Evolutionary conservation across 2,113 vertebrate genomes (phyloP), one percentile per base, ranked within the genome.

Genomic region (Leptocoma aspasia): DNA sequence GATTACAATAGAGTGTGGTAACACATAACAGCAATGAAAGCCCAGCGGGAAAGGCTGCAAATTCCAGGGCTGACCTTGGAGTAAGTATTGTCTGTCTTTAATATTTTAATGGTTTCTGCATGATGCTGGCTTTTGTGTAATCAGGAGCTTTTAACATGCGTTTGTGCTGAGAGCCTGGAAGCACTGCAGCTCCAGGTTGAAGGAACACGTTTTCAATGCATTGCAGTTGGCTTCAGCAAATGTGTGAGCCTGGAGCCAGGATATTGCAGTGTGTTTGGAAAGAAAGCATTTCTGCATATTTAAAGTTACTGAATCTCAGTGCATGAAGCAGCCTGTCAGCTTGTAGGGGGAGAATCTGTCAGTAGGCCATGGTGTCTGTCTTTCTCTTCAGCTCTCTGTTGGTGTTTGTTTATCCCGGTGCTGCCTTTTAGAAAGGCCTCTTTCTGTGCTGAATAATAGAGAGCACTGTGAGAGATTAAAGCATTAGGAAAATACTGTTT

Each of bases 51-150:
- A 97, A 98, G 99, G 97, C 99, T 99, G 93, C 99, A 99, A 97
- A 99, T 99, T 98, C 99, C 99, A 80, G 99, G 99, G 98, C 98
- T 99, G 99, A 99, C 99, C 98, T 98, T 99, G 97, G 99, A 99
- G 99, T 99, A 99, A 99, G 99, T 99, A 99, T 99, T 98, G 97
- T 97, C 97, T 98, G 96, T 97, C 96, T 98, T 98, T 98, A 97
- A 97, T 98, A 95, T 98, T 98, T 97, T 97, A 97, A 98, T 96
- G 97, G 93, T 97, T 98, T 98, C 95, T 98, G 98, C 98, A 98
- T 98, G 98, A 93, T 85, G 84, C 95, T 37, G 26, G 96, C 96
- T 97, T 98, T 96, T 87, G 57, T 94, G 95, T 85, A 28, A 73
- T 94, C 97, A 96, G 96, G 96, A 95, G 97, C 97, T 96, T 96